Base-by-base conservation (phyloP, 2,888 invertebrate species). In the Dromius quadrimaculatus region DNA sequence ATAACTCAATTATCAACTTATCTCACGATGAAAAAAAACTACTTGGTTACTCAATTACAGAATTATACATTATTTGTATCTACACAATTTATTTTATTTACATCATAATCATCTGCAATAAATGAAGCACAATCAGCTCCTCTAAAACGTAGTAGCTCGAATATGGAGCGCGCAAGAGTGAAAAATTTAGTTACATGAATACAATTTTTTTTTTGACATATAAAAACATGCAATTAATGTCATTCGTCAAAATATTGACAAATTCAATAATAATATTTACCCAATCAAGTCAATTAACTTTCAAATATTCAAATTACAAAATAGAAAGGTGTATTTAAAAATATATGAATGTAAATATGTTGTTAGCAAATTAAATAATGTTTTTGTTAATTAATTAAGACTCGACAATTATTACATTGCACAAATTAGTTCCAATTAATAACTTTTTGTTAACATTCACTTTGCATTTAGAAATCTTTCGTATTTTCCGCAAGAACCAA, bases 1-100 rank as follows among this genome's bases (percentile, higher is more conserved):
- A 54, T 54, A 54, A 54, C 50, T 54, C 50, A 54, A 54, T 54
- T 54, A 54, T 54, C 28, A 54, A 17, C 19, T 45, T 45, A 45
- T 45, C n/a, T n/a, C n/a, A n/a, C n/a, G n/a, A n/a, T n/a, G n/a
- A n/a, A n/a, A n/a, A n/a, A n/a, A n/a, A n/a, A n/a, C n/a, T n/a
- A n/a, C n/a, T n/a, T n/a, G n/a, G n/a, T n/a, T n/a, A n/a, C n/a
- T n/a, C n/a, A n/a, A n/a, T n/a, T n/a, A n/a, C n/a, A n/a, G n/a
- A n/a, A n/a, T n/a, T n/a, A n/a, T n/a, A n/a, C n/a, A n/a, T 32
- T 32, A 32, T 6, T 32, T 6, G 5, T 32, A 32, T 4, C 9
- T 32, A 32, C 5, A 32, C 5, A 9, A 32, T 4, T 32, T 32
- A 6, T 32, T 32, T 32, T 32, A 9, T 32, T 9, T 32, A 6